Percentiles rank a stretch among this genome's conserved stretches.
These are phyloP conservation scores for Acanthosepion lycidas DNA, from an alignment of 2,888 invertebrate species.

Conservation along the genomic window DNA sequence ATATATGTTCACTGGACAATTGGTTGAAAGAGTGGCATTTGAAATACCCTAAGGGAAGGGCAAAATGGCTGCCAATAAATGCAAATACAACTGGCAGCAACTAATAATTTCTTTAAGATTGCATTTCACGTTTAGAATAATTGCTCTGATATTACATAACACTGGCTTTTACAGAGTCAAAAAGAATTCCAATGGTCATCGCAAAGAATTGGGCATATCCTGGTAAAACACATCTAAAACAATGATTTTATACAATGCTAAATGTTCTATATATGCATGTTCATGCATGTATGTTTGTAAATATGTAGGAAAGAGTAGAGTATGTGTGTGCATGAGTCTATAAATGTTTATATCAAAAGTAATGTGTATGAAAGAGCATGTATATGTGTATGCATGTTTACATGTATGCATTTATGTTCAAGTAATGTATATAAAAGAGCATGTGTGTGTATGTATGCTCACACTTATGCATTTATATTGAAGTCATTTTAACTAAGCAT, in stretches of 20 bases:
- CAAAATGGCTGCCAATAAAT: neutral
- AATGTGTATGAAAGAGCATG: too few relatives aligned
- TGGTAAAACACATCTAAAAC: neutral
- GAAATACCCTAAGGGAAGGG: neutral
- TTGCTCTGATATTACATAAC: neutral
- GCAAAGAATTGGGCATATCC: neutral
- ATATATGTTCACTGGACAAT: neutral
- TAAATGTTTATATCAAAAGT: too few relatives aligned
- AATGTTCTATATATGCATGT: neutral
- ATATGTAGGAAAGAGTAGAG: neutral
- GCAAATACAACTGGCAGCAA: neutral
- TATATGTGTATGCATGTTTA: neutral
- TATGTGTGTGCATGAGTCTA: neutral
- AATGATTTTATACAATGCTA: neutral
- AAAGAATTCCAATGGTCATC: neutral
- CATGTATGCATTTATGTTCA: neutral
- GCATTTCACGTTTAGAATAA: neutral
- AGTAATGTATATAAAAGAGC: neutral
- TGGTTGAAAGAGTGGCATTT: neutral
- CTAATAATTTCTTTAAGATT: neutral
- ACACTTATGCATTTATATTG: neutral
- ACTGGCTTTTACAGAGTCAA: neutral
- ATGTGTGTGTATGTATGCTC: neutral
- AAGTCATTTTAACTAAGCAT: neutral
- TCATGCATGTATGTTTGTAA: neutral